phyloP scores from a whole-genome alignment of 2,888 invertebrate species.

The Parasteatoda lunata region DNA sequence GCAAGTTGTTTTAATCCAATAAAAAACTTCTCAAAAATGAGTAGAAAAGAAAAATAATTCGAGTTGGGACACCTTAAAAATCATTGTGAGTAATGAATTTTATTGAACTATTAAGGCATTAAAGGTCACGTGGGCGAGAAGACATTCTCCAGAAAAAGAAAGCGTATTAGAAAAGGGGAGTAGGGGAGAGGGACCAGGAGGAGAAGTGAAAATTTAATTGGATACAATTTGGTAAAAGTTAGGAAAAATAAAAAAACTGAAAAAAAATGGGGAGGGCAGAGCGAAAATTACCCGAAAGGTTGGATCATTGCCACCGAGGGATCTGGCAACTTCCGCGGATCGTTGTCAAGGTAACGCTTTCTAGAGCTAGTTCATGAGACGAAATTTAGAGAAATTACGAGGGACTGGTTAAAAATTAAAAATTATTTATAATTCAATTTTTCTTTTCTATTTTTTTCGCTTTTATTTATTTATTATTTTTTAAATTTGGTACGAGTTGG shows the following conservation, averaged over 20 bases:
- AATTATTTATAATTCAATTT: background rate
- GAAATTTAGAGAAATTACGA: constrained; percentile 38
- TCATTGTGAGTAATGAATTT: constrained; percentile 64
- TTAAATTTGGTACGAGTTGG: background rate
- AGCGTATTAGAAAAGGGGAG: constrained; percentile 1
- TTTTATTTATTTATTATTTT: too few relatives aligned
- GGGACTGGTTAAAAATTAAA: constrained; percentile 31
- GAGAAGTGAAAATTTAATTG: constrained; percentile 66
- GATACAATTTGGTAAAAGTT: constrained; percentile 65
- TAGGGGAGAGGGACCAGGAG: background rate
- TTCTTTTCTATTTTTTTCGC: background rate
- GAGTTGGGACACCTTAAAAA: constrained; percentile 5
- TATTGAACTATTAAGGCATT: constrained; percentile 68
- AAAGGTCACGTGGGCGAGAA: constrained; percentile 43
- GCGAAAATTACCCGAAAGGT: constrained; percentile 63
- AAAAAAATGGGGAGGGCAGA: constrained; percentile 6
- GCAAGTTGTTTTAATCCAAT: constrained; percentile 48
- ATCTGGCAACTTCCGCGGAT: constrained; percentile 61
- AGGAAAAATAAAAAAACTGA: constrained; percentile 8
- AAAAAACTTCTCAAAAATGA: constrained; percentile 27
- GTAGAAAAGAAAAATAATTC: constrained; percentile 10
- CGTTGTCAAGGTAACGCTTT: constrained; percentile 65
- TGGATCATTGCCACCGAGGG: constrained; percentile 59
- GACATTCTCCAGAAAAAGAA: constrained; percentile 16
- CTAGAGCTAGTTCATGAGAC: constrained; percentile 42